Conservation (phyloP, 2,797 vertebrate genomes). For the Discoglossus pictus region DNA sequence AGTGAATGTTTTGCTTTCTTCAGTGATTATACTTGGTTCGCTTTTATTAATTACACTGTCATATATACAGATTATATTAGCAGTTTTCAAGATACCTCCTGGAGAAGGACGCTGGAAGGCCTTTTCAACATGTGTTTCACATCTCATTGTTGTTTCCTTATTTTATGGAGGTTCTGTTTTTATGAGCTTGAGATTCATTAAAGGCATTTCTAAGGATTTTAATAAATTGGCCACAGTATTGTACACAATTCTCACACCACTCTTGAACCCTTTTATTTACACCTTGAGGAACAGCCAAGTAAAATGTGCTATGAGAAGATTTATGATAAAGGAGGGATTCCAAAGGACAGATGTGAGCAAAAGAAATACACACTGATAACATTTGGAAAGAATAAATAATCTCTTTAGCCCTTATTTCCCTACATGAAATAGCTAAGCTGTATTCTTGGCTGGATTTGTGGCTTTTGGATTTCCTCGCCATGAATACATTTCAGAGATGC, state of each 20-base stretch:
- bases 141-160: constrained; percentile 15
- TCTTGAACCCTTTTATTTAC: constrained; percentile 31
- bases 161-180: constrained; percentile 21
- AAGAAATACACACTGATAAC: no score
- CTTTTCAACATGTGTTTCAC: constrained; percentile 21
- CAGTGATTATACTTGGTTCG: constrained; percentile 18
- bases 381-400: no score
- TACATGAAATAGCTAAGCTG: no score
- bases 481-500: no score
- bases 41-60: background rate
- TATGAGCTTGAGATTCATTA: constrained; percentile 22
- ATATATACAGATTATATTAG: constrained; percentile 20
- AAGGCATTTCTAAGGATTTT: background rate
- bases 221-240: constrained; percentile 20
- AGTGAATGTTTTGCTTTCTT: constrained; percentile 2
- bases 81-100: constrained; percentile 13
- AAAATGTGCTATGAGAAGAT: background rate
- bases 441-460: no score
- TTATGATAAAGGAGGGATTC: background rate
- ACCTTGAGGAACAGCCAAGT: constrained; percentile 27
- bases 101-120: constrained; percentile 16
- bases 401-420: no score
- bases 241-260: constrained; percentile 1
- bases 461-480: no score
- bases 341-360: no score